Evolutionary conservation across 30 jellyfish, hydroid and myxozoan genomes (phyloP).

Genomic region (Morbakka virulenta): DNA sequence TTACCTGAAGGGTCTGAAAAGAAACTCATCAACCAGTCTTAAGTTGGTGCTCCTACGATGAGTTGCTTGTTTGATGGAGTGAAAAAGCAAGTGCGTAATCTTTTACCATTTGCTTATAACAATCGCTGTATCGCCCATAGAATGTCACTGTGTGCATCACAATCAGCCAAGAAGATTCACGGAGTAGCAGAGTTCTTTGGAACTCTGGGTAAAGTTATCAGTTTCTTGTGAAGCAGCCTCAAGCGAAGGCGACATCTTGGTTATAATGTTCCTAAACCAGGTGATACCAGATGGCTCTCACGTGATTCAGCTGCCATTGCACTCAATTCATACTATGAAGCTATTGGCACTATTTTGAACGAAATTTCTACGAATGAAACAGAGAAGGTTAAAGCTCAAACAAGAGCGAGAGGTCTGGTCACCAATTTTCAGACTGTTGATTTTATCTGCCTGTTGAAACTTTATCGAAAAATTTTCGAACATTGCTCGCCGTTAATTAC

Average conservation of each 20-base stretch:
- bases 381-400: conserved; percentile 22
- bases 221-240: conserved; percentile 31
- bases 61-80: conserved; percentile 25
- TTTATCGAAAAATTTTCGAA: conserved; percentile 1
- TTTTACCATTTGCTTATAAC: conserved; percentile 27
- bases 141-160: conserved; percentile 35
- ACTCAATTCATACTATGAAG: conserved; percentile 27
- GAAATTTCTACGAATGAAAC: conserved; percentile 2
- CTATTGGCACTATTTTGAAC: conserved; percentile 22
- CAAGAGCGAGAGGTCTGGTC: conserved; percentile 33
- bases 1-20: conserved; percentile 9
- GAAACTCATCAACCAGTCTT: conserved; percentile 38
- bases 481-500: conserved; percentile 9
- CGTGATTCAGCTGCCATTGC: conserved; percentile 43
- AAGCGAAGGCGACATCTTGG: conserved; percentile 35
- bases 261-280: conserved; percentile 33
- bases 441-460: no score
- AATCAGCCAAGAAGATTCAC: conserved; percentile 23
- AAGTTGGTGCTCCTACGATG: conserved; percentile 50
- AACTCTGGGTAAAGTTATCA: conserved; percentile 11
- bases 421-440: background rate
- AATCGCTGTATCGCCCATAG: conserved; percentile 50
- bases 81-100: conserved; percentile 5
- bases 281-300: conserved; percentile 42
- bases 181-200: conserved; percentile 32